Evolutionary conservation across 2,797 vertebrate genomes (phyloP).

Genomic region (Thamnophis elegans): DNA sequence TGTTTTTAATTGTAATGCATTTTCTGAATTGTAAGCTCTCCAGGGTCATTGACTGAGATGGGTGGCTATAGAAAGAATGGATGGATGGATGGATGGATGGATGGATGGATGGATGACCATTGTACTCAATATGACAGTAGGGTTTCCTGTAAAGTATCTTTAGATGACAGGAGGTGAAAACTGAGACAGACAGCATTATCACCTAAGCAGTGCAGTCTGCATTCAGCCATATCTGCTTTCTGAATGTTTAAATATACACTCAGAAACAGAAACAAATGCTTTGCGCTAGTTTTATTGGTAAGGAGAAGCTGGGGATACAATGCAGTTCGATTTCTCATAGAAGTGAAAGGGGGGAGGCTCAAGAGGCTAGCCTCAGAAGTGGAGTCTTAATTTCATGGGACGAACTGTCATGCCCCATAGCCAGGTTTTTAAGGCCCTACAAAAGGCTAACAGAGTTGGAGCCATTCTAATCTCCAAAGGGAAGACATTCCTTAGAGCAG

Average conservation of each 20-base stretch:
- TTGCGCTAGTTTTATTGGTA: neutral
- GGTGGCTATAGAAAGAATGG: neutral
- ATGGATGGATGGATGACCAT: too few relatives aligned
- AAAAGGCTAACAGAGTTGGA: too few relatives aligned
- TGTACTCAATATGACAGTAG: neutral
- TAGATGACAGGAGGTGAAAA: neutral
- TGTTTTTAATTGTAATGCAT: neutral
- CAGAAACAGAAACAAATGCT: neutral
- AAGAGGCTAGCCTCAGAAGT: neutral
- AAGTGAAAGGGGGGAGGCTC: neutral
- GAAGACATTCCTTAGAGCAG: neutral
- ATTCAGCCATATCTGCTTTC: neutral
- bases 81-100: too few relatives aligned
- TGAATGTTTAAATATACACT: neutral
- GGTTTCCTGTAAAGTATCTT: neutral
- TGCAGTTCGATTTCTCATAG: neutral
- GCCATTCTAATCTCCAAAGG: neutral
- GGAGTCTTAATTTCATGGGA: neutral
- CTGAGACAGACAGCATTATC: neutral
- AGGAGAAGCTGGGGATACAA: neutral
- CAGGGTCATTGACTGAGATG: neutral
- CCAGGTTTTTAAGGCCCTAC: too few relatives aligned
- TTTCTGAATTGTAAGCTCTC: neutral
- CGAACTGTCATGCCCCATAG: neutral
- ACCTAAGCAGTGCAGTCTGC: neutral